These are phyloP conservation scores for Triplophysa siluroides DNA, from an alignment of 2,113 vertebrate genomes.

Conservation along the genomic window DNA sequence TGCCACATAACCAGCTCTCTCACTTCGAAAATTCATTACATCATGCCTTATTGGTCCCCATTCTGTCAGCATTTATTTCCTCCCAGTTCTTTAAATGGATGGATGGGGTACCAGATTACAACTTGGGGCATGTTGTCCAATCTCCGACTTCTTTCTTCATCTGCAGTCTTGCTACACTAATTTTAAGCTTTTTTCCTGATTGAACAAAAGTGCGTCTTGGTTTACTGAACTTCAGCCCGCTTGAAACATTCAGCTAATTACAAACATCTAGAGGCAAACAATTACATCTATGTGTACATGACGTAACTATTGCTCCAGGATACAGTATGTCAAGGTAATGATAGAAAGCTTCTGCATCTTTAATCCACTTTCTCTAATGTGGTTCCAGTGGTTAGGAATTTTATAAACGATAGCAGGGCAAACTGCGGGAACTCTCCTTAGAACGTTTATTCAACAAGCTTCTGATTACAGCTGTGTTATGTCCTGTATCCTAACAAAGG, in stretches of 20 bases:
- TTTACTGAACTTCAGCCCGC: neutral
- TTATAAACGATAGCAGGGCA: neutral
- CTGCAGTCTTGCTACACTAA: conserved; percentile 28
- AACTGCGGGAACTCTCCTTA: neutral
- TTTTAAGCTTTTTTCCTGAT: conserved; percentile 9
- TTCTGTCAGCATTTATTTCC: conserved; percentile 38
- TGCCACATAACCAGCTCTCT: conserved; percentile 23
- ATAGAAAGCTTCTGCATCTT: conserved; percentile 3
- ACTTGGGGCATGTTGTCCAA: conserved; percentile 31
- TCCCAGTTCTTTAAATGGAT: conserved; percentile 8
- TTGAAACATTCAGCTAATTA: conserved; percentile 33
- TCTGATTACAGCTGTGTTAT: conserved; percentile 6
- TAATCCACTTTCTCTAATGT: neutral
- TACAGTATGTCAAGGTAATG: neutral
- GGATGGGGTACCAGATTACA: neutral
- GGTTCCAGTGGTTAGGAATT: neutral
- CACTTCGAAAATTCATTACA: conserved; percentile 44
- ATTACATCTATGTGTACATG: neutral
- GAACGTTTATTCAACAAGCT: neutral
- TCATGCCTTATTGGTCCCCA: conserved; percentile 13
- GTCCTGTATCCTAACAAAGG: neutral
- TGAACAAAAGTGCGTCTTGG: conserved; percentile 26
- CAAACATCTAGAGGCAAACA: conserved; percentile 30
- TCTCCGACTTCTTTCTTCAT: neutral
- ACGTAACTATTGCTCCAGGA: neutral